Conservation (phyloP, 2,888 invertebrate genomes). For the Microctonus brassicae region DNA sequence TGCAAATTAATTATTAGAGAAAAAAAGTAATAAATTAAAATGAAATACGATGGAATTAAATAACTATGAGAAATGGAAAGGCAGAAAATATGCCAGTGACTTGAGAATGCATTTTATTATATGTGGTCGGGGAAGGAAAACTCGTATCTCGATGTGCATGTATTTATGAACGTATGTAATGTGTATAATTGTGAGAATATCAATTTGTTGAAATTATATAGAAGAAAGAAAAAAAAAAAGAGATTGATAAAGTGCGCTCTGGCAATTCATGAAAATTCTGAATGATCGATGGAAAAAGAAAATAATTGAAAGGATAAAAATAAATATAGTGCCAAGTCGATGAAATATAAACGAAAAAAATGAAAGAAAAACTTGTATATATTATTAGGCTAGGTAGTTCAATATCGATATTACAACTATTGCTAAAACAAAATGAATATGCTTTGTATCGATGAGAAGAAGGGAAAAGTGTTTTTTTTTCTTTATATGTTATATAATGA, state of each 20-base stretch:
- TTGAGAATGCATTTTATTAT: constrained; percentile 12
- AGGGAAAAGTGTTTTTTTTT: neutral
- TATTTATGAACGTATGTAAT: constrained; percentile 1
- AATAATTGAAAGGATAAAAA: constrained; percentile 1
- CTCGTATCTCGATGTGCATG: constrained; percentile 2
- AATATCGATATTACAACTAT: constrained; percentile 64
- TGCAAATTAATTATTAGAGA: constrained; percentile 42
- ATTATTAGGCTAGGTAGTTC: constrained; percentile 68
- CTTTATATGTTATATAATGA: constrained; percentile 13
- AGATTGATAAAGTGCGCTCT: neutral
- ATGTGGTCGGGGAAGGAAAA: neutral
- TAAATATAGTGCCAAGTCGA: constrained; percentile 45
- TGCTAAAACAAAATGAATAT: constrained; percentile 51
- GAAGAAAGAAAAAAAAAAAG: constrained; percentile 16
- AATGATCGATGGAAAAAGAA: constrained; percentile 2
- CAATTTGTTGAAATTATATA: neutral
- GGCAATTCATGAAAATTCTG: neutral
- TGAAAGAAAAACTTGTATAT: constrained; percentile 59
- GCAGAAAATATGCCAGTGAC: constrained; percentile 4
- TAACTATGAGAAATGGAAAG: constrained; percentile 7
- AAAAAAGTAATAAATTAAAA: too few species aligned
- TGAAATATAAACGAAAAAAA: constrained; percentile 35
- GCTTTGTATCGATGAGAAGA: constrained; percentile 57
- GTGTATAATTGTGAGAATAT: neutral
- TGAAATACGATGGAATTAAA: constrained; percentile 5